Evolutionary conservation across 2,113 vertebrate genomes (phyloP).

Genomic region (Paradoxurus hermaphroditus): DNA sequence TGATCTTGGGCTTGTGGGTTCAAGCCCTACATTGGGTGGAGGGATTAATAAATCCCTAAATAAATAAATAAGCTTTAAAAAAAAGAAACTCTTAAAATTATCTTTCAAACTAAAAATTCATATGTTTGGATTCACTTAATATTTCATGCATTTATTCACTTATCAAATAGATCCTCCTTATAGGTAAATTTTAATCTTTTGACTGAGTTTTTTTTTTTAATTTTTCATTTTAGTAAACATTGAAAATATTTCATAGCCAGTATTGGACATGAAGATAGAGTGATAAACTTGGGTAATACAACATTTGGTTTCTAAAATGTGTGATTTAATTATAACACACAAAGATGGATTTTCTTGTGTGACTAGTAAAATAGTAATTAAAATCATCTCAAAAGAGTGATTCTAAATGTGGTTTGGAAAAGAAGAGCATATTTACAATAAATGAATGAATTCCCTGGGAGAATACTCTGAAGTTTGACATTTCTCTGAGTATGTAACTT

Average conservation of each 20-base stretch:
- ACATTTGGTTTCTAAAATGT: background rate
- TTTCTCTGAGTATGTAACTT: slow-evolving; percentile 27
- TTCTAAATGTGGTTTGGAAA: slow-evolving; percentile 45
- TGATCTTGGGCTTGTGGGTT: too few species aligned
- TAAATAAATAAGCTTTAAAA: too few species aligned
- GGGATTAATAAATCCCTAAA: too few species aligned
- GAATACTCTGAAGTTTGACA: slow-evolving; percentile 1
- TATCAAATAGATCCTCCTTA: slow-evolving; percentile 12
- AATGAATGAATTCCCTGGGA: background rate
- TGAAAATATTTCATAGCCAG: slow-evolving; percentile 3
- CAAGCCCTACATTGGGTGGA: too few species aligned
- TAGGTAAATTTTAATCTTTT: slow-evolving; percentile 33
- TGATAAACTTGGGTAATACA: background rate
- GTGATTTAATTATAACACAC: slow-evolving; percentile 27
- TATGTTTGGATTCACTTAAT: background rate
- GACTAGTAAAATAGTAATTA: background rate
- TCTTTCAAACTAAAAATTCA: background rate
- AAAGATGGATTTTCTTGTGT: slow-evolving; percentile 5
- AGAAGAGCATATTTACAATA: slow-evolving; percentile 44
- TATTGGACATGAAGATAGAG: background rate
- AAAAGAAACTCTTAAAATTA: slow-evolving; percentile 16
- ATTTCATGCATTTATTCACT: slow-evolving; percentile 30
- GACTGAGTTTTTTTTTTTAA: background rate
- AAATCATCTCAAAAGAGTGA: slow-evolving; percentile 22
- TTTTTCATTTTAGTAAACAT: background rate